A percentile compares a stretch with the other conserved stretches of the same genome.
Conservation (phyloP, 2,888 invertebrate genomes). For the Caenorhabditis panamensis region DNA sequence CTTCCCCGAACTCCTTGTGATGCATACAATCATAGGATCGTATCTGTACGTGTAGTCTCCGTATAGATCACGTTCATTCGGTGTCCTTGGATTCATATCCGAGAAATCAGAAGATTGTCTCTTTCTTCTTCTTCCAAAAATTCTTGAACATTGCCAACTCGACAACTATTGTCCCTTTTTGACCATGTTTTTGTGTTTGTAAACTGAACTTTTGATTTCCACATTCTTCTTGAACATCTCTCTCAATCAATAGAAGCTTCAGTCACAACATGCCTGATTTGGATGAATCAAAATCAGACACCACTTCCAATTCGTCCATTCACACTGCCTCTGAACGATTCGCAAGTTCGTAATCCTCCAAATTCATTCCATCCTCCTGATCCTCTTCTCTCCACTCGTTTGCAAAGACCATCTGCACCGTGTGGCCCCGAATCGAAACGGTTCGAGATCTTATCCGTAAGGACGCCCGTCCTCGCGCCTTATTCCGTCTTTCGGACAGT, state of each 20-base stretch:
- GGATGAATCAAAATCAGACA: not conserved
- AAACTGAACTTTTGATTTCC: slow-evolving; percentile 4
- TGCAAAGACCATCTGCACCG: not conserved
- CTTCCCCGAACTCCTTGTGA: too few relatives aligned
- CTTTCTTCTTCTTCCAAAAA: too few relatives aligned
- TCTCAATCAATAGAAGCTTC: too few relatives aligned
- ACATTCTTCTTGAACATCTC: too few relatives aligned
- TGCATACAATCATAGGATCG: too few relatives aligned
- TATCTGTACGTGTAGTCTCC: too few relatives aligned
- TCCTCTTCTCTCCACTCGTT: not conserved
- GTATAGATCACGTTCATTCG: too few relatives aligned
- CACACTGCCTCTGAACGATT: not conserved
- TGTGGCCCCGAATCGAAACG: not conserved
- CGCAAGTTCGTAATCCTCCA: not conserved
- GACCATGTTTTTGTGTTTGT: not conserved
- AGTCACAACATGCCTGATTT: too few relatives aligned
- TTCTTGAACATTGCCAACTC: too few relatives aligned
- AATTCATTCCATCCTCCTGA: not conserved
- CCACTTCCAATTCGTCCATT: not conserved
- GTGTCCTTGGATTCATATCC: too few relatives aligned
- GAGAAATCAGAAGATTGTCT: too few relatives aligned
- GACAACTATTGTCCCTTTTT: not conserved
- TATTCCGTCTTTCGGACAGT: not conserved
- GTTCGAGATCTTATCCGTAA: slow-evolving; percentile 6
- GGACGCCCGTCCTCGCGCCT: not conserved